A percentile compares a stretch with the other conserved stretches of the same genome.
phyloP scores from a whole-genome alignment of 1,140 invertebrate species.

The Megalopta genalis region DNA sequence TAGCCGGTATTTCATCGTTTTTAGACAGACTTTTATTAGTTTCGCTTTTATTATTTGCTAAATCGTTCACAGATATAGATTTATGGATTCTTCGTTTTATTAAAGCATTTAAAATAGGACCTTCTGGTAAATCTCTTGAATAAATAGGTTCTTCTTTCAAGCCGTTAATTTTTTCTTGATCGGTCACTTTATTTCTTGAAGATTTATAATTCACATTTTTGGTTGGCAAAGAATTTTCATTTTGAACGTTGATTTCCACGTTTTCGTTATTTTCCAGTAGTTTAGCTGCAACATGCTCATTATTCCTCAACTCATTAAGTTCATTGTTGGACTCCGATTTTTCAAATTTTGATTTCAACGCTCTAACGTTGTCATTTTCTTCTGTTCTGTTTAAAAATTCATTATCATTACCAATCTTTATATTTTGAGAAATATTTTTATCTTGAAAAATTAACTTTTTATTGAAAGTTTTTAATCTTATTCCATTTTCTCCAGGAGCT shows the following conservation, averaged over 20 bases:
- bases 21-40: slow-evolving; percentile 4
- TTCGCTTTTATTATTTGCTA: slow-evolving; percentile 26
- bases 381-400: neutral
- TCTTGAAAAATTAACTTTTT: neutral
- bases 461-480: slow-evolving; percentile 8
- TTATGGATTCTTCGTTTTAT: slow-evolving; percentile 61
- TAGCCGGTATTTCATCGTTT: slow-evolving; percentile 25
- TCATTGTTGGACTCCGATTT: neutral
- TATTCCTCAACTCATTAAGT: neutral
- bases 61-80: slow-evolving; percentile 35
- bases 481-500: slow-evolving; percentile 10
- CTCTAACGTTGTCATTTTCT: neutral
- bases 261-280: slow-evolving; percentile 5
- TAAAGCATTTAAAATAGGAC: slow-evolving; percentile 73
- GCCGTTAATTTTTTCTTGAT: slow-evolving; percentile 26
- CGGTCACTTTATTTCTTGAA: neutral
- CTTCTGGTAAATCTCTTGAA: slow-evolving; percentile 42
- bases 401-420: slow-evolving; percentile 20
- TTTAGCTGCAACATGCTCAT: neutral
- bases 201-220: neutral
- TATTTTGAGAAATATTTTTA: neutral
- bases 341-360: neutral
- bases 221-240: slow-evolving; percentile 15
- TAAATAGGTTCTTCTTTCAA: slow-evolving; percentile 27
- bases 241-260: slow-evolving; percentile 21